These are phyloP conservation scores for Xenopus borealis DNA, from an alignment of 2,113 vertebrate species.

Conservation along the genomic window DNA sequence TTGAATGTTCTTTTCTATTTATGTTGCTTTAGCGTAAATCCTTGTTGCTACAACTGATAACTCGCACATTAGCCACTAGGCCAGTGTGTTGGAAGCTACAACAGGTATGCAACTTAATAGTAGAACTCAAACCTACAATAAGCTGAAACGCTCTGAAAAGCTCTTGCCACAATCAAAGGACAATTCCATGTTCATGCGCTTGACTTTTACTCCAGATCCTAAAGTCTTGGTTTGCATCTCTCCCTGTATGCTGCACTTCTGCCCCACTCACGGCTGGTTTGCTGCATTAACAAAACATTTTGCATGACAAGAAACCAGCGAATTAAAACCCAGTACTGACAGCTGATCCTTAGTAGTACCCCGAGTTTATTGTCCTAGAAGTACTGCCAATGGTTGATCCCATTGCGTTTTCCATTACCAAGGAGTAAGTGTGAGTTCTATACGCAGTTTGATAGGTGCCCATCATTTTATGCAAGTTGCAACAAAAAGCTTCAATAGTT, in stretches of 20 bases:
- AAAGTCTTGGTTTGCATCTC: conserved; percentile 26
- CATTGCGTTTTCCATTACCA: conserved; percentile 12
- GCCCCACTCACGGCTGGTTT: conserved; percentile 17
- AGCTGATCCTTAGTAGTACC: neutral
- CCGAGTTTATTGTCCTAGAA: neutral
- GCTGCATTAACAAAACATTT: conserved; percentile 23
- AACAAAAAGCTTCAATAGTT: neutral
- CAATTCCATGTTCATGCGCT: neutral
- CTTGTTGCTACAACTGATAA: conserved; percentile 27
- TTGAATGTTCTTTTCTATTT: conserved; percentile 30
- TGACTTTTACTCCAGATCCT: neutral
- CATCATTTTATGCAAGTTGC: neutral
- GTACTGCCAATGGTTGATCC: neutral
- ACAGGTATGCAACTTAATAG: conserved; percentile 14
- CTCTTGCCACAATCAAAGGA: neutral
- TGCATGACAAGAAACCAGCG: conserved; percentile 8
- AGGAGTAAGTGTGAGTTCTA: neutral
- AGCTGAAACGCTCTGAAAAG: conserved; percentile 5
- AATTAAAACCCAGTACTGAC: conserved; percentile 32
- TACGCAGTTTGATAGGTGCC: neutral
- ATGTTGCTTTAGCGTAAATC: conserved; percentile 47
- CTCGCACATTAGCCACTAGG: conserved; percentile 21
- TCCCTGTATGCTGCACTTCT: conserved; percentile 10
- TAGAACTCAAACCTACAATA: conserved; percentile 13
- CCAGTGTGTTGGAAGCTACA: conserved; percentile 15